These are phyloP conservation scores for Drosophila sulfurigaster DNA, from an alignment of 1,140 invertebrate species.

Conservation along the genomic window DNA sequence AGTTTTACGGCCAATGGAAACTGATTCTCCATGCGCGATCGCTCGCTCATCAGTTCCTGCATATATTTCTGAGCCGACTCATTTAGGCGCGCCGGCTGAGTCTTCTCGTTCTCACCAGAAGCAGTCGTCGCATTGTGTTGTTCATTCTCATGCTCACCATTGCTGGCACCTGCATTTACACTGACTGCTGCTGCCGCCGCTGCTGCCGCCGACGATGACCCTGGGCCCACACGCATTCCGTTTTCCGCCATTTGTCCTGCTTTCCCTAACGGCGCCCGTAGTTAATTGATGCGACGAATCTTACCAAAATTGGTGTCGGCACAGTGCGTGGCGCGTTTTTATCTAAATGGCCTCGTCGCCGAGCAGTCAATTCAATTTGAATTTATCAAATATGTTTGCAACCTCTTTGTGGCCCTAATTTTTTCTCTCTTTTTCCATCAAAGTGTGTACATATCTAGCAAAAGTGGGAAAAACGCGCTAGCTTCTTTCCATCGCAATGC, in stretches of 20 bases:
- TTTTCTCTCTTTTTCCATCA: constrained; percentile 72
- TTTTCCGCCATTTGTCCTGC: constrained; percentile 83
- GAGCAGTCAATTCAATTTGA: constrained; percentile 63
- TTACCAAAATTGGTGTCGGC: constrained; percentile 43
- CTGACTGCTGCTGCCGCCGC: constrained; percentile 33
- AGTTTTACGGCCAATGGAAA: constrained; percentile 81
- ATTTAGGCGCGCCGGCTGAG: constrained; percentile 65
- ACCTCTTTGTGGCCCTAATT: constrained; percentile 79
- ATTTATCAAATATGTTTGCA: constrained; percentile 75
- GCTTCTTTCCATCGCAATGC: constrained; percentile 30
- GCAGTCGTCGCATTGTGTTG: constrained; percentile 59
- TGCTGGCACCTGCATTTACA: constrained; percentile 57
- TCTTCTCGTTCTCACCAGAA: constrained; percentile 65
- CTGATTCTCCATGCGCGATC: constrained; percentile 80
- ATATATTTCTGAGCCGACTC: constrained; percentile 81
- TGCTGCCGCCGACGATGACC: constrained; percentile 60
- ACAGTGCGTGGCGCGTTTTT: constrained; percentile 51
- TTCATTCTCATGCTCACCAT: constrained; percentile 78
- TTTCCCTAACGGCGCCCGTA: constrained; percentile 44
- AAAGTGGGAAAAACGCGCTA: constrained; percentile 39
- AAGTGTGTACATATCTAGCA: constrained; percentile 46
- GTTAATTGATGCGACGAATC: constrained; percentile 43
- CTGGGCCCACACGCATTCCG: constrained; percentile 78
- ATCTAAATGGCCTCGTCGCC: constrained; percentile 43
- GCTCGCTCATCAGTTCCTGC: constrained; percentile 77